Evolutionary conservation across 1,140 invertebrate species (phyloP).

Genomic region (Lineus longissimus): DNA sequence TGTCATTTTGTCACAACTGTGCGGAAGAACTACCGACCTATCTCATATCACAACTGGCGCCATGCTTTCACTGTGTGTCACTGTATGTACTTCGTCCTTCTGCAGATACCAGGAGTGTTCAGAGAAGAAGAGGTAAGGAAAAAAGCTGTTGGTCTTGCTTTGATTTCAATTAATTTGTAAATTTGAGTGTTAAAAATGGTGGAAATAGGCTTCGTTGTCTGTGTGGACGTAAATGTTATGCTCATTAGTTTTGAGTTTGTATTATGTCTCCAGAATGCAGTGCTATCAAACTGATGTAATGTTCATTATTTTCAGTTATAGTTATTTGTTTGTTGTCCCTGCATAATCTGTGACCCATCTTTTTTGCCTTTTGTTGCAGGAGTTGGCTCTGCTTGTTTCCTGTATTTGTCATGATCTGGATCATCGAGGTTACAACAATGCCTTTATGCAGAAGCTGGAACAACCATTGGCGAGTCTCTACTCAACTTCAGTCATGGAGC

Average conservation of each 20-base stretch:
- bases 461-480: conserved; percentile 37
- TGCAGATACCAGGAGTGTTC: neutral
- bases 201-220: too few species aligned
- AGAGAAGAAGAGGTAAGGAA: neutral
- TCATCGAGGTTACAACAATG: conserved; percentile 38
- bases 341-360: too few species aligned
- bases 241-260: too few species aligned
- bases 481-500: conserved; percentile 39
- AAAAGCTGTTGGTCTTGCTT: neutral
- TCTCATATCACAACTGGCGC: conserved; percentile 43
- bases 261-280: too few species aligned
- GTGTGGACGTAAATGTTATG: too few species aligned
- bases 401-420: conserved; percentile 38
- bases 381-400: conserved; percentile 30
- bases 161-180: too few species aligned
- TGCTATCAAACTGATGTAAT: too few species aligned
- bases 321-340: too few species aligned
- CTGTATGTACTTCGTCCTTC: conserved; percentile 31
- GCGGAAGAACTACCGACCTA: conserved; percentile 37
- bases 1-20: conserved; percentile 38
- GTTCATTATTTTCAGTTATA: too few species aligned
- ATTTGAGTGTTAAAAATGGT: too few species aligned
- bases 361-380: conserved; percentile 9
- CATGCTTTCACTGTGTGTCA: conserved; percentile 43
- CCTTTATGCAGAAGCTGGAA: conserved; percentile 33